Conservation (phyloP, 2,113 vertebrate species). For the Phrynosoma platyrhinos region DNA sequence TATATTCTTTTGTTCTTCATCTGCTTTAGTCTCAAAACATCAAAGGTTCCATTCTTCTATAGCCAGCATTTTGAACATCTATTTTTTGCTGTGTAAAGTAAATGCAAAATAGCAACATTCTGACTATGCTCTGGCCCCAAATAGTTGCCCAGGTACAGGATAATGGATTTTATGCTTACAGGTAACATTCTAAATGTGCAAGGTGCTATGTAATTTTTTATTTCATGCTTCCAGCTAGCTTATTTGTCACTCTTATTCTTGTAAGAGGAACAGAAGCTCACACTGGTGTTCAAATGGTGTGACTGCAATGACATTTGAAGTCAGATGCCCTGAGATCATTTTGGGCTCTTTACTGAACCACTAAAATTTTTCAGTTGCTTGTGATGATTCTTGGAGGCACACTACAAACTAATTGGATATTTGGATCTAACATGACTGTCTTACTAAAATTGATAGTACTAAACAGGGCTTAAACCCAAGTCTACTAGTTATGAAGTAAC, state of each 20-base stretch:
- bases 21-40: background rate
- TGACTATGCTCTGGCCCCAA: background rate
- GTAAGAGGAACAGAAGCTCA: background rate
- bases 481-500: background rate
- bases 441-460: background rate
- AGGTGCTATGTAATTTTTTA: background rate
- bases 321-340: background rate
- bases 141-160: background rate
- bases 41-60: background rate
- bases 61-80: background rate
- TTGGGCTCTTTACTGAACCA: background rate
- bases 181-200: background rate
- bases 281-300: background rate
- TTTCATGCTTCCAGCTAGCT: too few relatives aligned
- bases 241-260: too few relatives aligned
- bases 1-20: too few relatives aligned
- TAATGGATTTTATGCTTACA: background rate
- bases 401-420: background rate
- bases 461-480: background rate
- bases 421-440: background rate
- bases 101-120: background rate
- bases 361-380: too few relatives aligned
- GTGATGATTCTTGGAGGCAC: background rate
- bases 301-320: background rate
- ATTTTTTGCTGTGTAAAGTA: background rate